phyloP scores from a whole-genome alignment of 2,888 invertebrate species.

The Chesias legatella region DNA sequence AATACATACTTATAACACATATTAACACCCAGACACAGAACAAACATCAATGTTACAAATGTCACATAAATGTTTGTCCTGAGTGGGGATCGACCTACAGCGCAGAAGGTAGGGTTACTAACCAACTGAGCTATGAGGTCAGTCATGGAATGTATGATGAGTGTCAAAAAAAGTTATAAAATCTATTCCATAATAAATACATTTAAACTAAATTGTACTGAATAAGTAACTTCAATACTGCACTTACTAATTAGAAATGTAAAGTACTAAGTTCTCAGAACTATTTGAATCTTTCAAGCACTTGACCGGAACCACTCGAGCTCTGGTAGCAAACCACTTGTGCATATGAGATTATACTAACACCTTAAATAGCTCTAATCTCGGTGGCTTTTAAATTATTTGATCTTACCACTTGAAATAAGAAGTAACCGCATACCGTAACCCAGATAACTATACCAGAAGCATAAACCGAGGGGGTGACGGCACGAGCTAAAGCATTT shows the following conservation, averaged over 20 bases:
- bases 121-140: too few species aligned
- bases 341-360: conserved; percentile 65
- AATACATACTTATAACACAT: too few species aligned
- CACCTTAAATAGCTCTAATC: conserved; percentile 70
- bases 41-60: too few species aligned
- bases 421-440: conserved; percentile 26
- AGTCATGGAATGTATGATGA: too few species aligned
- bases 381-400: conserved; percentile 51
- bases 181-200: too few species aligned
- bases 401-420: conserved; percentile 67
- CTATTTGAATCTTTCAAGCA: conserved; percentile 5
- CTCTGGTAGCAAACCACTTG: conserved; percentile 38
- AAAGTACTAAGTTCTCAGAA: neutral
- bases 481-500: conserved; percentile 12
- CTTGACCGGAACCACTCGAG: conserved; percentile 59
- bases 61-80: too few species aligned
- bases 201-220: too few species aligned
- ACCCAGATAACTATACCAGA: conserved; percentile 31
- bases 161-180: too few species aligned
- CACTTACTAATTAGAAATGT: neutral
- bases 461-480: conserved; percentile 18
- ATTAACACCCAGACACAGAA: too few species aligned
- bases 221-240: too few species aligned
- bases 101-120: too few species aligned
- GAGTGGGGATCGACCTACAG: too few species aligned